Conservation (phyloP, 2,888 invertebrate species). For the Torymus tubicola region DNA sequence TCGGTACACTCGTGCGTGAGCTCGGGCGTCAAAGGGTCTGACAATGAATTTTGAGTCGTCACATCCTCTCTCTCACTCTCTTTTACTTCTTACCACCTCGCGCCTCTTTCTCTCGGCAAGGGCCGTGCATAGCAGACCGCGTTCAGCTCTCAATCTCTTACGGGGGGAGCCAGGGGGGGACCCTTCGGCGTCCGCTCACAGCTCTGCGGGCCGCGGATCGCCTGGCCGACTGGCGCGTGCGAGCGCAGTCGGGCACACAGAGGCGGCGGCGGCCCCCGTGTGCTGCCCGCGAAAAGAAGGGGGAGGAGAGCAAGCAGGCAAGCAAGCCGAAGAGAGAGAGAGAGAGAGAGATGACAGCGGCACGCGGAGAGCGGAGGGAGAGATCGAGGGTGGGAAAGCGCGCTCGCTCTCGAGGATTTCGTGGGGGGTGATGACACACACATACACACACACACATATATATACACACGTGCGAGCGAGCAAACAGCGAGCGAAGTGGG, state of each 20-base stretch:
- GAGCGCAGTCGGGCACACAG: no score
- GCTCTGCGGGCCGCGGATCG: slow-evolving; percentile 26
- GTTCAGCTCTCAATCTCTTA: neutral
- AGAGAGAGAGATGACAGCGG: slow-evolving; percentile 15
- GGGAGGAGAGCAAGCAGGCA: neutral
- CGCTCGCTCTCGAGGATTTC: slow-evolving; percentile 17
- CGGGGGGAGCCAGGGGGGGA: slow-evolving; percentile 54
- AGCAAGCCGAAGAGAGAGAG: slow-evolving; percentile 9
- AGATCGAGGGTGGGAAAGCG: slow-evolving; percentile 12
- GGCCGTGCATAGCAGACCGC: neutral
- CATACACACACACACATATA: no score
- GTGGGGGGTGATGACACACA: slow-evolving; percentile 51
- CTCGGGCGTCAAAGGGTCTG: no score
- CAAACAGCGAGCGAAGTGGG: neutral
- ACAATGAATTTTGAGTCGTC: no score
- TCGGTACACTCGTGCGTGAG: no score
- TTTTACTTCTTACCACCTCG: no score
- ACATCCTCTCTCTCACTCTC: no score
- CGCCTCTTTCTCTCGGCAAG: neutral
- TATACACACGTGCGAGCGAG: slow-evolving; percentile 16
- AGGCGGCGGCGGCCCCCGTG: slow-evolving; percentile 1
- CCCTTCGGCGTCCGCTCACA: slow-evolving; percentile 16
- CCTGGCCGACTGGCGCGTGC: slow-evolving; percentile 38
- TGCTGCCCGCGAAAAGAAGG: slow-evolving; percentile 12
- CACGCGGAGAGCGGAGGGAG: slow-evolving; percentile 13